Evolutionary conservation across 2,888 invertebrate genomes (phyloP).

Genomic region (Watsonalla binaria): DNA sequence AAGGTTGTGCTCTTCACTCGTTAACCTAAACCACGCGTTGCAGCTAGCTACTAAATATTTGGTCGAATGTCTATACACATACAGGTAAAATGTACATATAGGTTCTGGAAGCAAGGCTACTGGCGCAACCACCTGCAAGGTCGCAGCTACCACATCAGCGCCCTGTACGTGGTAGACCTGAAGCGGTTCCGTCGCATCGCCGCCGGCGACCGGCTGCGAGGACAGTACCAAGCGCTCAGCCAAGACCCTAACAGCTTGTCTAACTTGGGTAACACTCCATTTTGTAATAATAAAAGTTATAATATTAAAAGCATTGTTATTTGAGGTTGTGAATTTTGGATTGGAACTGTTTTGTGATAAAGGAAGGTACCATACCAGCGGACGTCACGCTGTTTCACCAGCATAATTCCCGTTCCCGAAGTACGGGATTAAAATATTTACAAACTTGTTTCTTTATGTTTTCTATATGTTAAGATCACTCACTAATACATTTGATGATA

Average conservation of each 20-base stretch:
- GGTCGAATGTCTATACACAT: neutral
- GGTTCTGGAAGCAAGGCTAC: conserved; percentile 99
- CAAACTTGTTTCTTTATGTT: too few species aligned
- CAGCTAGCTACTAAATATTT: too few species aligned
- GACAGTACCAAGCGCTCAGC: conserved; percentile 99
- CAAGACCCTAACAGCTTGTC: conserved; percentile 99
- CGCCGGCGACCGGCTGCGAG: conserved; percentile 97
- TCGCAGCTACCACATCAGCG: conserved; percentile 96
- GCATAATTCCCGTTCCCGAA: too few species aligned
- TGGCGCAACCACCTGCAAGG: conserved; percentile 98
- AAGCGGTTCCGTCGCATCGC: conserved; percentile 97
- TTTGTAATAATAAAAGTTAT: neutral
- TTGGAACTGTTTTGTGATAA: neutral
- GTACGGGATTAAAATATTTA: too few species aligned
- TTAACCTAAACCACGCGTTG: too few species aligned
- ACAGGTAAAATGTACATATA: conserved; percentile 23
- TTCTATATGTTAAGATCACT: too few species aligned
- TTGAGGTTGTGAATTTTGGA: too few species aligned
- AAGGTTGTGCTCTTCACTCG: too few species aligned
- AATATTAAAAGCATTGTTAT: too few species aligned
- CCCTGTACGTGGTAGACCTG: conserved; percentile 98
- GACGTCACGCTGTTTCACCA: too few species aligned
- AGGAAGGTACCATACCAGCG: too few species aligned
- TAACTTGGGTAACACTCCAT: conserved; percentile 84
- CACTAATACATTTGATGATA: too few species aligned